Percentiles rank a stretch among this genome's conserved stretches.
Evolutionary conservation across 1,140 invertebrate species (phyloP).

Genomic region (Agraylea sexmaculata): DNA sequence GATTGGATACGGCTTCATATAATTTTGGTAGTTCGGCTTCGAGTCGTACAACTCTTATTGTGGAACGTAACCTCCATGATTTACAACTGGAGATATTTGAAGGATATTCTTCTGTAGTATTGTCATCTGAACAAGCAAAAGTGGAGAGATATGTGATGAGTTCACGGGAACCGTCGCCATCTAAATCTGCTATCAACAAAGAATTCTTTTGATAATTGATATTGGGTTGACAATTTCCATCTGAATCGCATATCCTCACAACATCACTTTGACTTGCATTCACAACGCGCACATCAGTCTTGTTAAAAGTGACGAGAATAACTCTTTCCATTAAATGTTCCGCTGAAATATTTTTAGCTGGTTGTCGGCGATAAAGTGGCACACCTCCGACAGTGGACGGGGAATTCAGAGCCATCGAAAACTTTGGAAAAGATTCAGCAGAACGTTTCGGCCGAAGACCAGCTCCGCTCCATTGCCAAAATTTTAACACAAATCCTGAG

Average conservation of each 20-base stretch:
- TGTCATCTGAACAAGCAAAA: conserved; percentile 39
- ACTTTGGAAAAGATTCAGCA: conserved; percentile 27
- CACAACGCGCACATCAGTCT: conserved; percentile 54
- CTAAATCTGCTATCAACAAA: conserved; percentile 56
- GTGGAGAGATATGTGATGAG: conserved; percentile 60
- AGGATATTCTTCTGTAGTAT: conserved; percentile 30
- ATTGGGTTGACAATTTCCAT: conserved; percentile 57
- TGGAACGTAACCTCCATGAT: conserved; percentile 46
- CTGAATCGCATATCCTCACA: conserved; percentile 51
- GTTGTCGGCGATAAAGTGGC: too few relatives aligned
- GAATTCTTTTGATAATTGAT: conserved; percentile 55
- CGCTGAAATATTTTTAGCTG: conserved; percentile 30
- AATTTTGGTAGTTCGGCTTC: conserved; percentile 56
- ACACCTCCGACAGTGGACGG: conserved; percentile 21
- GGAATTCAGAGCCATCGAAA: conserved; percentile 31
- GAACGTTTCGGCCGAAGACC: conserved; percentile 35
- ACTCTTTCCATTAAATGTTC: conserved; percentile 54
- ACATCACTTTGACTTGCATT: conserved; percentile 64
- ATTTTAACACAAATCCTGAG: conserved; percentile 63
- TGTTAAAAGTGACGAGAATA: conserved; percentile 63
- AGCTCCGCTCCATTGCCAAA: conserved; percentile 58
- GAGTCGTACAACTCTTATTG: conserved; percentile 49
- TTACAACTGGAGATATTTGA: conserved; percentile 29
- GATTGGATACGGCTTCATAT: conserved; percentile 34
- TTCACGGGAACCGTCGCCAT: conserved; percentile 59